Evolutionary conservation across 2,113 vertebrate species (phyloP), one percentile per base, ranked within the genome.

Genomic region (Dasyurus viverrinus): DNA sequence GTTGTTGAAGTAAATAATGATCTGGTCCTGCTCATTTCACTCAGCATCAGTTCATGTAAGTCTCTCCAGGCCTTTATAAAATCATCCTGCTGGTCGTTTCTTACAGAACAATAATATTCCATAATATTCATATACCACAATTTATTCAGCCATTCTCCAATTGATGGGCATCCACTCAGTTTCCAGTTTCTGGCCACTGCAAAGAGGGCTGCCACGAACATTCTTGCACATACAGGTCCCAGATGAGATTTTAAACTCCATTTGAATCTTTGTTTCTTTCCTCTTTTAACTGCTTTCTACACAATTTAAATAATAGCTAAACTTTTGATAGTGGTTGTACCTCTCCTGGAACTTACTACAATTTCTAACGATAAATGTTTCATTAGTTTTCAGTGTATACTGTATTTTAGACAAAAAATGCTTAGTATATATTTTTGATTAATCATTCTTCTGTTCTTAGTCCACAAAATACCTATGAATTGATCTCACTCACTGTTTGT

Each of bases 291-390:
- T 55, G 53, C 76, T 48, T 95, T 94, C 54, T 26, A 46, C 0
- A 55, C 10, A 54, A 8, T 23, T 24, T 42, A 76, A 53, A 89
- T 90, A 84, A 48, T 84, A 53, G 42, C 7, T 1, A 46, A 27
- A 42, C 46, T 92, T 90, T 55, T 93, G 57, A 90, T 19, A 42
- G 16, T 84, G 16, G n/a, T 42, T 76, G 14, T 76, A 42, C 16
- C 2, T 84, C 94, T 11, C 52, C 54, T 68, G 48, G 92, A 96
- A 68, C 54, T 91, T 57, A 47, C 53, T 55, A 91, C 48, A 14
- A 84, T 95, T 93, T 92, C 92, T 47, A 89, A 90, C 92, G 90
- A 54, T 46, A n/a, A 93, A 90, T 46, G 27, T 27, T 54, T 95
- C 12, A 1, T 76, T 92, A 8, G 22, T 68, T 68, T 92, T 93